These are phyloP conservation scores for Colostygia pectinataria DNA, from an alignment of 2,888 invertebrate species.

Conservation along the genomic window DNA sequence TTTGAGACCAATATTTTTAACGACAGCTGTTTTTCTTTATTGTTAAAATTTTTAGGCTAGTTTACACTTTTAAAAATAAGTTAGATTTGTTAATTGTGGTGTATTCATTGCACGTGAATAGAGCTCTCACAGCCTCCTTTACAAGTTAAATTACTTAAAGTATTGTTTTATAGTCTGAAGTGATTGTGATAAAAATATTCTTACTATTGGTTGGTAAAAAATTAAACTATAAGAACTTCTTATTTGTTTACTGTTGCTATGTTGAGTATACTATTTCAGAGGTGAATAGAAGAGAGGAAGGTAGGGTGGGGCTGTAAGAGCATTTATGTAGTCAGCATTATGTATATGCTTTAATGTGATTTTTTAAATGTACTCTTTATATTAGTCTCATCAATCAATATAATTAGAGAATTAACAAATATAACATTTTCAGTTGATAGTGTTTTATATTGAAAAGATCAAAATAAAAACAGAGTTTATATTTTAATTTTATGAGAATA, in stretches of 20 bases:
- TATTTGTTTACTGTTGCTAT: constrained; percentile 72
- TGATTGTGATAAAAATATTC: constrained; percentile 77
- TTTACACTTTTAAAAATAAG: constrained; percentile 77
- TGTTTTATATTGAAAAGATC: constrained; percentile 58
- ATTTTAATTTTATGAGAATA: constrained; percentile 80
- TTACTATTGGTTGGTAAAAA: constrained; percentile 66
- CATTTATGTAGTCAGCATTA: constrained; percentile 83
- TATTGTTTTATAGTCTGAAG: constrained; percentile 75
- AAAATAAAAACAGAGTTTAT: constrained; percentile 81
- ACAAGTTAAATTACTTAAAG: constrained; percentile 56
- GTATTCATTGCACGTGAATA: constrained; percentile 77
- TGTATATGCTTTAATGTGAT: constrained; percentile 84
- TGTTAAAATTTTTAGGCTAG: constrained; percentile 83
- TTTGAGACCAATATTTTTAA: constrained; percentile 79
- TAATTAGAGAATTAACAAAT: constrained; percentile 81
- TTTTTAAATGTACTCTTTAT: constrained; percentile 83
- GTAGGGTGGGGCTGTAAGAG: constrained; percentile 74
- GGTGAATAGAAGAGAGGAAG: constrained; percentile 32
- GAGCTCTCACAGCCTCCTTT: constrained; percentile 77
- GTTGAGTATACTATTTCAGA: constrained; percentile 57
- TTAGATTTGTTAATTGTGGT: constrained; percentile 83
- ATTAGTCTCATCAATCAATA: constrained; percentile 81
- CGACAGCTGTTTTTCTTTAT: constrained; percentile 72
- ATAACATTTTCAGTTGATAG: constrained; percentile 79
- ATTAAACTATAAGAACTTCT: constrained; percentile 51